Evolutionary conservation across 2,888 invertebrate genomes (phyloP), one percentile per base, ranked within the genome.

Genomic region (Dryadula phaetusa): DNA sequence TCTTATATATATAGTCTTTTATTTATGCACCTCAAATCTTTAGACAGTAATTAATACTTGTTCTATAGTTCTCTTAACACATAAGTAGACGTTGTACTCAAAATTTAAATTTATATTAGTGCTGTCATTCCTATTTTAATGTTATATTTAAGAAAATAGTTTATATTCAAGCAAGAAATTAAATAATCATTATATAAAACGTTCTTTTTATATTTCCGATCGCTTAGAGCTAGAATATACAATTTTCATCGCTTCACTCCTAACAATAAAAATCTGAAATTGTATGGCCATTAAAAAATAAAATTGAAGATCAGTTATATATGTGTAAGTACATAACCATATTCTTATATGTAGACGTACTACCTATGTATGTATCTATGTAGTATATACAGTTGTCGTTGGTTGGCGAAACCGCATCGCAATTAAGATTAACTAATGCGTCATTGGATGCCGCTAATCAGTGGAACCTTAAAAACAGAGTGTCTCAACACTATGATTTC

Each of bases 131-230:
- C 22, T 40, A 40, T 10, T n/a, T 25, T 40, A 56, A 40, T 56
- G 40, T 56, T 22, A 56, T 22, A 56, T 32, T 7, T 52, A 53
- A 56, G 22, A 40, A 40, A n/a, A n/a, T 56, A 56, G 40, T 40
- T 56, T 56, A 56, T 56, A 56, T 40, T 56, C 37, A 22, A 37
- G 37, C n/a, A 56, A 56, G 7, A 40, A 25, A 56, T 56, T 40
- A 56, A 56, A 56, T 5, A 40, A 56, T 56, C 10, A 25, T 40
- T 40, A 25, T 34, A 40, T 16, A 16, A n/a, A 25, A 25, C 37
- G 0, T 4, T n/a, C 16, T 46, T 56, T 56, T 56, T 56, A n/a
- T 40, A n/a, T 22, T 20, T 22, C 4, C n/a, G n/a, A 0, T 28
- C 10, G 52, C 16, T 52, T 28, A 16, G 16, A 16, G 16, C 10